Percentiles rank a stretch among this genome's conserved stretches.
Conservation (phyloP, 2,113 vertebrate genomes). For the Bothrops jararaca region DNA sequence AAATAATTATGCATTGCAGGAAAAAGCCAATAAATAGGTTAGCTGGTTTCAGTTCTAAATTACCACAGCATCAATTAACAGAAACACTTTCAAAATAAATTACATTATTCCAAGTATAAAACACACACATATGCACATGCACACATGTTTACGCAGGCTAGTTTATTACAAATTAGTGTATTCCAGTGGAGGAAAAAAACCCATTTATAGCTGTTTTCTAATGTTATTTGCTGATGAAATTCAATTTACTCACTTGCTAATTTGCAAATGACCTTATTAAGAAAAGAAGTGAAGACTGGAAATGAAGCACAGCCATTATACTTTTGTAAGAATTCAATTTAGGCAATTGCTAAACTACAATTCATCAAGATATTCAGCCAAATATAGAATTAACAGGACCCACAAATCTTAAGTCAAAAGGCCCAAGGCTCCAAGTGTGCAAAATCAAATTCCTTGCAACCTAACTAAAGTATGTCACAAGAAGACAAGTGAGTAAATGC, state of each 20-base stretch:
- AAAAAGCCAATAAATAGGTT: neutral
- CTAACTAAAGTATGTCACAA: neutral
- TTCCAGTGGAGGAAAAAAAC: constrained; percentile 23
- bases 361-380: constrained; percentile 37
- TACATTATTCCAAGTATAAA: neutral
- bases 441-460: neutral
- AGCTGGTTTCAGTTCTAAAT: neutral
- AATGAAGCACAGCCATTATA: constrained; percentile 33
- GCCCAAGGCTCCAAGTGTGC: neutral
- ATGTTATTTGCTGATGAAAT: constrained; percentile 54
- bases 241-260: constrained; percentile 49
- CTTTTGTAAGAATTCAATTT: constrained; percentile 32
- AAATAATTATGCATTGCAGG: neutral
- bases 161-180: constrained; percentile 47
- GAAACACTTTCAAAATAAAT: neutral
- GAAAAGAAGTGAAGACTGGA: constrained; percentile 18
- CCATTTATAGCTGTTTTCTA: constrained; percentile 39
- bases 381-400: neutral
- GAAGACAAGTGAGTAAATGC: neutral
- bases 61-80: neutral
- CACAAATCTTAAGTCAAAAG: neutral
- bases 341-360: constrained; percentile 38
- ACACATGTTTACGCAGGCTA: constrained; percentile 42
- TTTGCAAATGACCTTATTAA: constrained; percentile 48
- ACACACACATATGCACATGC: neutral